phyloP scores from a whole-genome alignment of 1,140 invertebrate species.

The Saccostrea glomerata region DNA sequence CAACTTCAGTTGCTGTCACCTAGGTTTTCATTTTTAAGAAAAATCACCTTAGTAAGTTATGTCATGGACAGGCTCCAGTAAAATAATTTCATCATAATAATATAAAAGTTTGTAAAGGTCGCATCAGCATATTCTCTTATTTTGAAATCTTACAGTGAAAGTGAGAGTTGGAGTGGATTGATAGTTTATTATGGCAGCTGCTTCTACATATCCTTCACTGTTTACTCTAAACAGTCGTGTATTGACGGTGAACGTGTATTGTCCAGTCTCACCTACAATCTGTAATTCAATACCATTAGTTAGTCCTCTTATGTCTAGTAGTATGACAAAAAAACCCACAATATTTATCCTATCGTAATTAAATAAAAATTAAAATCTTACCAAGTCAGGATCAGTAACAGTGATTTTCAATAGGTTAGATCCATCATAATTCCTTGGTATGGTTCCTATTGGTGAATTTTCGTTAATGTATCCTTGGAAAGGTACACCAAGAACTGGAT shows the following conservation, averaged over 20 bases:
- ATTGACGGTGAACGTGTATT: conserved; percentile 53
- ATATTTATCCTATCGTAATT: conserved; percentile 7
- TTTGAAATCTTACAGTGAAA: conserved; percentile 57
- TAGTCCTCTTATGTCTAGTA: not conserved
- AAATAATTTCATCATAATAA: no score
- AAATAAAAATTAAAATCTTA: conserved; percentile 37
- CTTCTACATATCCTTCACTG: conserved; percentile 59
- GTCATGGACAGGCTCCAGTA: no score
- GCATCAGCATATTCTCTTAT: no score
- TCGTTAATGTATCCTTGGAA: conserved; percentile 65
- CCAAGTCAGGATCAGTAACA: conserved; percentile 64
- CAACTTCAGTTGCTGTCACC: conserved; percentile 63
- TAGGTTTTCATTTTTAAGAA: conserved; percentile 26
- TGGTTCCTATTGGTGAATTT: conserved; percentile 61
- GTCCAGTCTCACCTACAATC: conserved; percentile 50
- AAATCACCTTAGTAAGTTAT: no score
- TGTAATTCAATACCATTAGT: conserved; percentile 7
- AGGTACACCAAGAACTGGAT: conserved; percentile 50
- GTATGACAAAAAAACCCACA: not conserved
- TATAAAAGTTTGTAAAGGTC: no score
- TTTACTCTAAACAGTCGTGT: conserved; percentile 57
- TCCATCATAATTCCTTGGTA: conserved; percentile 49
- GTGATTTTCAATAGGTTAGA: conserved; percentile 48
- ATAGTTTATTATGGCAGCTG: conserved; percentile 51
- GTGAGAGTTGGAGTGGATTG: conserved; percentile 53